phyloP scores from a whole-genome alignment of 2,888 invertebrate genomes.

The Drosophila robusta region DNA sequence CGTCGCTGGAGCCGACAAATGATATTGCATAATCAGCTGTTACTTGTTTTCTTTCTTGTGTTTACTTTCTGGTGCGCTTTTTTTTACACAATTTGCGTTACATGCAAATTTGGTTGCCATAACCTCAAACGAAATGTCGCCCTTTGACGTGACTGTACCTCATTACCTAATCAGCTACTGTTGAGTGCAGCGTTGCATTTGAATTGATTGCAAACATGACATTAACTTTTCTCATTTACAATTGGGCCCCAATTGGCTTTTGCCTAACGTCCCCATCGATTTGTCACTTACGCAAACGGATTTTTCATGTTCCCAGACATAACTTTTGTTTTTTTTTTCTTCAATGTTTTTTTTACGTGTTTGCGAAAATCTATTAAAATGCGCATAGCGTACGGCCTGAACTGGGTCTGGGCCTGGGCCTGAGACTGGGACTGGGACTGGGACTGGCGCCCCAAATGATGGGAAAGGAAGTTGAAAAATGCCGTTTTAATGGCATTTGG shows the following conservation, averaged over 20 bases:
- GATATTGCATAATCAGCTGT: conserved; percentile 73
- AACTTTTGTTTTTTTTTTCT: conserved; percentile 25
- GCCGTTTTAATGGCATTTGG: conserved; percentile 54
- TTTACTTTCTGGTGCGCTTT: conserved; percentile 22
- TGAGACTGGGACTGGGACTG: conserved; percentile 31
- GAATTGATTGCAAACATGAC: conserved; percentile 31
- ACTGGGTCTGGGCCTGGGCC: conserved; percentile 31
- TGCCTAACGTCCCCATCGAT: conserved; percentile 29
- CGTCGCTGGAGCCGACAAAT: conserved; percentile 66
- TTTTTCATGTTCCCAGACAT: conserved; percentile 59
- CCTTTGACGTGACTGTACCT: conserved; percentile 68
- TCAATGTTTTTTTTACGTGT: conserved; percentile 11
- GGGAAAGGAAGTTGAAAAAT: conserved; percentile 72
- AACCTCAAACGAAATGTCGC: conserved; percentile 48
- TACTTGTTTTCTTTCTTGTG: conserved; percentile 58
- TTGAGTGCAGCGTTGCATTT: conserved; percentile 50
- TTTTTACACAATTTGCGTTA: conserved; percentile 50
- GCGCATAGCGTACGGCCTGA: conserved; percentile 44
- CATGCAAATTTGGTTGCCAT: conserved; percentile 68
- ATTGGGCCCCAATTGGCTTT: conserved; percentile 15
- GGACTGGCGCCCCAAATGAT: conserved; percentile 35
- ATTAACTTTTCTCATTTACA: conserved; percentile 15
- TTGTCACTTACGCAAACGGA: conserved; percentile 30
- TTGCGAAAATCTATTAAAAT: conserved; percentile 62
- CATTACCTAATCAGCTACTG: conserved; percentile 64